Percentiles rank a stretch among this genome's conserved stretches.
phyloP scores from a whole-genome alignment of 30 jellyfish, hydroid and myxozoan species.

The Aurelia coerulea region DNA sequence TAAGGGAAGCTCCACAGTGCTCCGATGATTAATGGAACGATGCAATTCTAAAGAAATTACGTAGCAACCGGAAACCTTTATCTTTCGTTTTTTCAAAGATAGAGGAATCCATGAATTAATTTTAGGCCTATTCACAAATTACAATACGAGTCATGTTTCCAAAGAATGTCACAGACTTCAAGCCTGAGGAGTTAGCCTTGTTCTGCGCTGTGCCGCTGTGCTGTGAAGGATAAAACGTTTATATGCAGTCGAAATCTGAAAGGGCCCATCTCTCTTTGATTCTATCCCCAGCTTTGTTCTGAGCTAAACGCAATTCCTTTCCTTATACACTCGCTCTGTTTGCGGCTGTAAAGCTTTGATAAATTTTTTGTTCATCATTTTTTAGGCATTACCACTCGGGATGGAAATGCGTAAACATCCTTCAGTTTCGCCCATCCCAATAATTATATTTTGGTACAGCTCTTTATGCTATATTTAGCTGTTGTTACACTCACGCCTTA shows the following conservation, averaged over 20 bases:
- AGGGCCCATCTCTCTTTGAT: neutral
- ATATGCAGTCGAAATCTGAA: slow-evolving; percentile 1
- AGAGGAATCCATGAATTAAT: slow-evolving; percentile 34
- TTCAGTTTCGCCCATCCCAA: no score
- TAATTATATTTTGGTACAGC: no score
- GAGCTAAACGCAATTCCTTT: no score
- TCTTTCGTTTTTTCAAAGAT: slow-evolving; percentile 31
- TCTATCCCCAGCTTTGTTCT: slow-evolving; percentile 17
- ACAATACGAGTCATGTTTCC: slow-evolving; percentile 29
- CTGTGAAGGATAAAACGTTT: slow-evolving; percentile 59
- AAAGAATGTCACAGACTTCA: slow-evolving; percentile 65
- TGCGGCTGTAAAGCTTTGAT: no score
- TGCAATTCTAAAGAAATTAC: slow-evolving; percentile 36
- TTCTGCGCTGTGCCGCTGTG: slow-evolving; percentile 73
- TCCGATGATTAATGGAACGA: slow-evolving; percentile 36
- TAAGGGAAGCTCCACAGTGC: slow-evolving; percentile 28
- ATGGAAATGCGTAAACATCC: no score
- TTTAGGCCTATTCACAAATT: slow-evolving; percentile 39
- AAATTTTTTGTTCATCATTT: no score
- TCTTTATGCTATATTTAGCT: no score
- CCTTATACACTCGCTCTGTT: no score
- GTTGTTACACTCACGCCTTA: no score
- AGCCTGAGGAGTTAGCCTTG: slow-evolving; percentile 64
- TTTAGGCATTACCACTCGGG: no score
- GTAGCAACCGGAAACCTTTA: slow-evolving; percentile 68